Base-by-base conservation (phyloP, 2,888 invertebrate species). In the Phalera bucephala region DNA sequence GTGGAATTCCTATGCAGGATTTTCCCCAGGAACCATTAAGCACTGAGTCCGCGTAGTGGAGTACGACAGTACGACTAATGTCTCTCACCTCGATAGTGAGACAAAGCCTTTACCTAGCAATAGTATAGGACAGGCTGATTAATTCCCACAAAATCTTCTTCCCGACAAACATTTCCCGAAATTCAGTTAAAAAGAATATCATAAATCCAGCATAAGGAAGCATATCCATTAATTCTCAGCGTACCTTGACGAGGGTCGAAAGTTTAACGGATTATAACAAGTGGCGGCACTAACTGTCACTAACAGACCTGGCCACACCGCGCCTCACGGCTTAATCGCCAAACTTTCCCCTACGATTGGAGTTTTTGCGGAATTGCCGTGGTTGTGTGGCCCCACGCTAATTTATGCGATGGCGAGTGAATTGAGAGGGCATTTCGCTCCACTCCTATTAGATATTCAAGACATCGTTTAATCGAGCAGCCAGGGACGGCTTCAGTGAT, bases 191-290 rank as follows among this genome's bases (percentile, higher is more conserved):
- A 63, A 66, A 63, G 62, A 55, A 55, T 61, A 61, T 64, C 67
- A 77, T 77, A 81, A 85, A 84, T 83, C 75, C 68, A 57, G 47
- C 54, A 64, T 77, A 79, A 75, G 61, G 77, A 76, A 73, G 76
- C 76, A 75, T 76, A 77, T 71, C 81, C 81, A 86, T 87, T 83
- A 80, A 85, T 84, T 78, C 76, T 68, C 68, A 59, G 72, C 71
- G 65, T 79, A 87, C 87, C 87, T 87, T 86, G 82, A 87, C 84
- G 83, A 83, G 86, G 88, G 87, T 85, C 79, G 75, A 80, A 87
- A 88, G 84, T 89, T 87, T 71, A 80, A 81, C 82, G 80, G 82
- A 86, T 86, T 87, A 87, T 87, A 87, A 84, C 81, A 85, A 87
- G 86, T 85, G 85, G 84, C 76, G 72, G 85, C 83, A 86, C 85